A percentile compares a stretch with the other conserved stretches of the same genome.
These are phyloP conservation scores for Nixonia krombeini DNA, from an alignment of 1,140 invertebrate genomes.

Conservation along the genomic window DNA sequence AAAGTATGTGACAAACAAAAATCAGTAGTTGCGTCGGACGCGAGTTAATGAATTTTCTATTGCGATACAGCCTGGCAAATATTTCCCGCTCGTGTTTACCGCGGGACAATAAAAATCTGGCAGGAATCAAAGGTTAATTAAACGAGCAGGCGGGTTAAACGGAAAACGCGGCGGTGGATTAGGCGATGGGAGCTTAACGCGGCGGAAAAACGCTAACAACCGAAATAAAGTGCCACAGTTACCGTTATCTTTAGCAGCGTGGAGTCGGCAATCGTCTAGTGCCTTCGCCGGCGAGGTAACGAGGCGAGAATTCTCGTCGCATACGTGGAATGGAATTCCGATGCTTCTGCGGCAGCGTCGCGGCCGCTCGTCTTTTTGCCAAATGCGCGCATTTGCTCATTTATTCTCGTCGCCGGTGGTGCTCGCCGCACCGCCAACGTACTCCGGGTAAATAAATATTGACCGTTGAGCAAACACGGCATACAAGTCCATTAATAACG, in stretches of 20 bases:
- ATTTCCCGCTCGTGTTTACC: not conserved
- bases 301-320: constrained; percentile 30
- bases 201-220: constrained; percentile 40
- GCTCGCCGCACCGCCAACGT: constrained; percentile 48
- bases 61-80: too few species aligned
- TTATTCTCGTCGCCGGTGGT: constrained; percentile 54
- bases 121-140: constrained; percentile 43
- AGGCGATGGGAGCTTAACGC: constrained; percentile 33
- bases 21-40: constrained; percentile 5
- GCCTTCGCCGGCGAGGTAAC: too few species aligned
- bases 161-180: constrained; percentile 14
- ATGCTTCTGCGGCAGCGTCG: constrained; percentile 32
- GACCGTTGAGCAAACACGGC: constrained; percentile 54
- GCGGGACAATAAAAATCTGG: not conserved
- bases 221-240: constrained; percentile 38
- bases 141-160: constrained; percentile 25
- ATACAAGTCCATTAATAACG: constrained; percentile 68
- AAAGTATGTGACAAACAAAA: too few species aligned
- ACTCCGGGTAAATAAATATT: constrained; percentile 62
- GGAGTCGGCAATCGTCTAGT: too few species aligned
- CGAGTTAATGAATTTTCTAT: not conserved
- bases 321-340: constrained; percentile 40
- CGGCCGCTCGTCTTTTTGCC: constrained; percentile 56
- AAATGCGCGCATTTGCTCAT: constrained; percentile 55
- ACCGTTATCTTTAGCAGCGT: constrained; percentile 40